Conservation (phyloP, 2,113 vertebrate genomes). For the Tonatia bakeri region DNA sequence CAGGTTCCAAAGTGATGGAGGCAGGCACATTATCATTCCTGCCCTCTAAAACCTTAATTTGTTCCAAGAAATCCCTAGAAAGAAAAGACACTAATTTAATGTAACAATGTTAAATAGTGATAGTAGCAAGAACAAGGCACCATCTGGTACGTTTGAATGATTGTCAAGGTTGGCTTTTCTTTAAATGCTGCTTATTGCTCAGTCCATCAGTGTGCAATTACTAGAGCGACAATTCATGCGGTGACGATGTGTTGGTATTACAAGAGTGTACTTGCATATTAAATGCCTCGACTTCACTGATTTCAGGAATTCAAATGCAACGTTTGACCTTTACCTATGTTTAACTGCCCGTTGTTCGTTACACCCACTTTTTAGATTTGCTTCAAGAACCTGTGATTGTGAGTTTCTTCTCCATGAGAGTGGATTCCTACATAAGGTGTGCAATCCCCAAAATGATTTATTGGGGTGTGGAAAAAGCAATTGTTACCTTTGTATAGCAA, state of each 20-base stretch:
- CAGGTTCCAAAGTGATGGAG: constrained; percentile 33
- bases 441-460: background rate
- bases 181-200: constrained; percentile 41
- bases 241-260: constrained; percentile 20
- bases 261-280: background rate
- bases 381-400: constrained; percentile 25
- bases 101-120: constrained; percentile 49
- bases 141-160: constrained; percentile 64
- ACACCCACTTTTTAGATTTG: constrained; percentile 20
- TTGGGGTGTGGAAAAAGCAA: background rate
- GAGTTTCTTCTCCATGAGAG: background rate
- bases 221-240: constrained; percentile 52
- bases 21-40: background rate
- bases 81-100: constrained; percentile 58
- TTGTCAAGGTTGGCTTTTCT: constrained; percentile 65
- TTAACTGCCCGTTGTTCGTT: background rate
- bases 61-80: constrained; percentile 65
- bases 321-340: constrained; percentile 20
- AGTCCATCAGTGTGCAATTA: constrained; percentile 29
- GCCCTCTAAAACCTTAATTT: constrained; percentile 51
- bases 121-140: constrained; percentile 55
- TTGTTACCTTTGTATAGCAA: background rate
- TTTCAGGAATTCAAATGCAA: background rate
- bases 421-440: background rate
- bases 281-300: background rate